Evolutionary conservation across 2,797 vertebrate genomes (phyloP).

Genomic region (Lagodon rhomboides): DNA sequence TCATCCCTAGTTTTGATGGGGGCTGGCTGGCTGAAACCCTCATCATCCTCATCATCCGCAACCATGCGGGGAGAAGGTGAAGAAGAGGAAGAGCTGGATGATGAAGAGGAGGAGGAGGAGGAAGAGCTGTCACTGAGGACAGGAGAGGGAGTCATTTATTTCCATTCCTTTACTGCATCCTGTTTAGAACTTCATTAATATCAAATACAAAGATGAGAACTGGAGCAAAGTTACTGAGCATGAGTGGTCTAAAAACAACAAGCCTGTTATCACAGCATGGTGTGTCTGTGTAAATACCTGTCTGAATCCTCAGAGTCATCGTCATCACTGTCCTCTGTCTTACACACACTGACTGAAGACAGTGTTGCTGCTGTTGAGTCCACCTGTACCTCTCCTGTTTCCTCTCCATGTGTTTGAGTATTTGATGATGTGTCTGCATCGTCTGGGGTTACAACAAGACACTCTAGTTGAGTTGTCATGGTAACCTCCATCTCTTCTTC

Average conservation of each 20-base stretch:
- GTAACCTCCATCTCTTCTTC: slow-evolving; percentile 60
- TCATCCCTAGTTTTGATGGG: slow-evolving; percentile 89
- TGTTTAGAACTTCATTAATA: not conserved
- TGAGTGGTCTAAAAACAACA: not conserved
- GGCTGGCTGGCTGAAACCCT: slow-evolving; percentile 78
- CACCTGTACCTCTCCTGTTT: not conserved
- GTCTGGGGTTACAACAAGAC: not conserved
- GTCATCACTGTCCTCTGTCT: slow-evolving; percentile 19
- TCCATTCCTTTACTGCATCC: not conserved
- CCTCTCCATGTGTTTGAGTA: not conserved
- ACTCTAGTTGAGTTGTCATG: slow-evolving; percentile 16
- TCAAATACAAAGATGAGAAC: not conserved
- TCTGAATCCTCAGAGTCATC: slow-evolving; percentile 74
- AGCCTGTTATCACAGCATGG: not conserved
- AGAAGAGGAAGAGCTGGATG: slow-evolving; percentile 78
- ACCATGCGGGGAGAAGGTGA: slow-evolving; percentile 68
- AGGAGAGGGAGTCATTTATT: not conserved
- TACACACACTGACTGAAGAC: not conserved
- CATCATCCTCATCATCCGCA: slow-evolving; percentile 83
- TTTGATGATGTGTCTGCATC: not conserved
- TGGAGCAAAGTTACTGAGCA: not conserved
- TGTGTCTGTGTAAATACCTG: slow-evolving; percentile 66
- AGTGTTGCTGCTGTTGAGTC: accelerated
- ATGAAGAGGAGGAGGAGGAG: slow-evolving; percentile 64
- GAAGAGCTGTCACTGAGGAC: slow-evolving; percentile 85